These are phyloP conservation scores for Calameuta filiformis DNA, from an alignment of 2,888 invertebrate genomes.

Conservation along the genomic window DNA sequence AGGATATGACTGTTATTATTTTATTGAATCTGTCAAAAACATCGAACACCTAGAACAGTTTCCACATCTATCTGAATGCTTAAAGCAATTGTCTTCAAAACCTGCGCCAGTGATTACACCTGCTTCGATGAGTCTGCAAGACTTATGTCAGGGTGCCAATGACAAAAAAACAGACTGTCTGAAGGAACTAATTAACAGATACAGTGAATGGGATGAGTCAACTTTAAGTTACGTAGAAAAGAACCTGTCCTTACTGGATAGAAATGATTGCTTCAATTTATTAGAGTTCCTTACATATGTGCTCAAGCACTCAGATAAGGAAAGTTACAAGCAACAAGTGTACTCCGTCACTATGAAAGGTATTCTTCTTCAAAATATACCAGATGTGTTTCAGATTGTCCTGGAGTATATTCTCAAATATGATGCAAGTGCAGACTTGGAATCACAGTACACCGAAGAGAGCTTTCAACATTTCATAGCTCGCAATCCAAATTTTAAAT, in stretches of 20 bases:
- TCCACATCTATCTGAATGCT: slow-evolving; percentile 41
- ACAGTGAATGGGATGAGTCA: slow-evolving; percentile 49
- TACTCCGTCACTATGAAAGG: slow-evolving; percentile 33
- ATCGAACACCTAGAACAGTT: slow-evolving; percentile 33
- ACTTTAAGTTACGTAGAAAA: slow-evolving; percentile 35
- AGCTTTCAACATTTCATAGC: slow-evolving; percentile 42
- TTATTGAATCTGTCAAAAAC: slow-evolving; percentile 39
- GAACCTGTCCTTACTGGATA: slow-evolving; percentile 31
- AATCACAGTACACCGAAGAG: slow-evolving; percentile 34
- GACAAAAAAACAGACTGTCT: slow-evolving; percentile 38
- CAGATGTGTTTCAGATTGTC: slow-evolving; percentile 42
- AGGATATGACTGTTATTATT: slow-evolving; percentile 48
- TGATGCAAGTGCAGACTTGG: slow-evolving; percentile 40
- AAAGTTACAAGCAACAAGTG: slow-evolving; percentile 31
- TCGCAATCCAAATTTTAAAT: slow-evolving; percentile 37
- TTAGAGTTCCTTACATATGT: slow-evolving; percentile 46
- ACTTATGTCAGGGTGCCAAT: slow-evolving; percentile 36
- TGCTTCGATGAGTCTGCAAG: slow-evolving; percentile 34
- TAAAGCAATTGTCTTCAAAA: slow-evolving; percentile 47
- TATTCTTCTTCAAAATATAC: slow-evolving; percentile 35
- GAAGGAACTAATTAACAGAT: slow-evolving; percentile 42
- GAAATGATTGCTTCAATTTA: slow-evolving; percentile 39
- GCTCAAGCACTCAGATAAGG: slow-evolving; percentile 27
- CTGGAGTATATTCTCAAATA: slow-evolving; percentile 43
- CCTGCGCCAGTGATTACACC: slow-evolving; percentile 29